Base-by-base conservation (phyloP, 2,888 invertebrate species). In the Tenodera sinensis region DNA sequence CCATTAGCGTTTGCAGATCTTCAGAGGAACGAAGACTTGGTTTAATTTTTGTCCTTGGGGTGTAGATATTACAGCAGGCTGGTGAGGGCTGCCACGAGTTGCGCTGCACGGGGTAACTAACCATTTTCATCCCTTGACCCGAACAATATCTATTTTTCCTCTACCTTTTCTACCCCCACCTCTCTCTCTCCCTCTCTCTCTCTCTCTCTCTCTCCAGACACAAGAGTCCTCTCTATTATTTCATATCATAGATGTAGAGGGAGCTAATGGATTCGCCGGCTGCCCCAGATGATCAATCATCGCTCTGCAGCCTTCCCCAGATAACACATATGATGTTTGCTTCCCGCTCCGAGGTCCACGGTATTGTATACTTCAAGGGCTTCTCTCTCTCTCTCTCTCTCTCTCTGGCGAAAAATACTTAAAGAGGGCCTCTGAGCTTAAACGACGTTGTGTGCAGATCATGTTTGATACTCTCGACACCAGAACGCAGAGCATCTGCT, bases 191-290 rank as follows among this genome's bases (percentile, higher is more conserved):
- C n/a, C n/a, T n/a, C n/a, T n/a, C n/a, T n/a, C n/a, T n/a, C n/a
- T n/a, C n/a, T n/a, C n/a, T 71, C 20, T 6, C 54, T 71, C 54
- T 71, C 54, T 71, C 20, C 54, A 71, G 54, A 71, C 54, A 71
- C 54, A 71, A 71, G 54, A 71, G 54, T 71, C 54, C 54, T 71
- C 54, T 71, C 90, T 90, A 89, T 90, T 90, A 90, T 86, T 87
- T 90, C 90, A 90, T 90, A 86, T 84, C 87, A 87, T 82, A 88
- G 89, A 90, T 90, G 88, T 89, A 81, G 89, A 88, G 90, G 82
- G 83, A 71, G 88, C 88, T 89, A 90, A 89, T 89, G 90, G 88
- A 90, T 87, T 83, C 84, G 84, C 42, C 81, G 90, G 28, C 87
- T 34, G 84, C 88, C 54, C 54, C 54, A 71, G 15, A 25, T 71